Conservation (phyloP, 2,113 vertebrate species). For the Salvelinus sp. region DNA sequence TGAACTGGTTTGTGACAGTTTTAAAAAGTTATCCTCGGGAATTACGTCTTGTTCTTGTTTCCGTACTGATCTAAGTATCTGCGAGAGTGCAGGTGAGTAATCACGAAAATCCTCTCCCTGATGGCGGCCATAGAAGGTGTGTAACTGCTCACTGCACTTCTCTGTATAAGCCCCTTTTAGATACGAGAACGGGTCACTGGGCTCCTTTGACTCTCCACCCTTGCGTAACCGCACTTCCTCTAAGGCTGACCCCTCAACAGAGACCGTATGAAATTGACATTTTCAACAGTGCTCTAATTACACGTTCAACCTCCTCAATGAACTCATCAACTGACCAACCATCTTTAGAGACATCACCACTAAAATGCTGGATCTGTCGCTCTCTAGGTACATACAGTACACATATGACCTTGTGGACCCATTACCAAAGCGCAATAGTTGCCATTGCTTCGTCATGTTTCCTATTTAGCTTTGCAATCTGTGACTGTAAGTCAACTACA, state of each 20-base stretch:
- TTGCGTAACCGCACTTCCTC: not conserved
- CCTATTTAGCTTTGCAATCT: not conserved
- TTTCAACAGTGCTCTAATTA: too few relatives aligned
- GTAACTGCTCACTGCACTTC: slow-evolving; percentile 1
- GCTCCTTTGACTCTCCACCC: not conserved
- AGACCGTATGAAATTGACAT: too few relatives aligned
- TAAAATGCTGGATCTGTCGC: too few relatives aligned
- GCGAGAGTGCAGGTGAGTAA: slow-evolving; percentile 15
- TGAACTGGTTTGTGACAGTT: not conserved
- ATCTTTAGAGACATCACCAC: too few relatives aligned
- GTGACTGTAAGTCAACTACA: not conserved
- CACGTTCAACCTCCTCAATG: too few relatives aligned
- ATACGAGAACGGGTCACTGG: not conserved
- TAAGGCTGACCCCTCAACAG: too few relatives aligned
- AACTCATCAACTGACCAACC: too few relatives aligned
- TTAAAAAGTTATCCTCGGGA: not conserved
- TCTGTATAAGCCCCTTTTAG: slow-evolving; percentile 9
- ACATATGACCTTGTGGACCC: not conserved
- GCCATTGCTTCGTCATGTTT: slow-evolving; percentile 12
- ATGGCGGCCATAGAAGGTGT: slow-evolving; percentile 16
- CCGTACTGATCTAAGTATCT: not conserved
- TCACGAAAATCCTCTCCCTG: slow-evolving; percentile 20
- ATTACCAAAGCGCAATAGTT: not conserved
- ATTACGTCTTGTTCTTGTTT: not conserved
- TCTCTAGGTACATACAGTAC: too few relatives aligned